Evolutionary conservation across 1,140 invertebrate genomes (phyloP).

Genomic region (Neodiprion pinetum): DNA sequence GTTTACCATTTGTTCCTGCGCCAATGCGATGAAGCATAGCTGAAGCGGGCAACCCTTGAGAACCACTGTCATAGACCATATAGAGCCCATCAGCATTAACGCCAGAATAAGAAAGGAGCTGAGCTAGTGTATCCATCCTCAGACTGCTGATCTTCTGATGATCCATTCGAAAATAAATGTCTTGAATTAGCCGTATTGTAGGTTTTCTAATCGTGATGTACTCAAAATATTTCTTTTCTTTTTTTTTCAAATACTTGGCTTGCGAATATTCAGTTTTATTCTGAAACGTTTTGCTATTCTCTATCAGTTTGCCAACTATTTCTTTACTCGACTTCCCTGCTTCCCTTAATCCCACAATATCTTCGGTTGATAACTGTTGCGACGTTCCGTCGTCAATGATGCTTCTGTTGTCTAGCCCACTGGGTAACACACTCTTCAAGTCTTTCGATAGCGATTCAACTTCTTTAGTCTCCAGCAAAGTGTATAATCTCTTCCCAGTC

Average conservation of each 20-base stretch:
- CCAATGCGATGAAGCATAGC: slow-evolving; percentile 80
- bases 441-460: slow-evolving; percentile 45
- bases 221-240: slow-evolving; percentile 89
- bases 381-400: slow-evolving; percentile 86
- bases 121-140: slow-evolving; percentile 85
- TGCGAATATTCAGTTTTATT: slow-evolving; percentile 92
- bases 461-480: slow-evolving; percentile 63
- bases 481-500: slow-evolving; percentile 65
- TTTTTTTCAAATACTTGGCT: slow-evolving; percentile 94
- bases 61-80: slow-evolving; percentile 87
- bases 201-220: slow-evolving; percentile 79
- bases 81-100: slow-evolving; percentile 79
- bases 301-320: slow-evolving; percentile 86
- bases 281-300: slow-evolving; percentile 87
- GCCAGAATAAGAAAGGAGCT: slow-evolving; percentile 84
- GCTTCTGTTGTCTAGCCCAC: slow-evolving; percentile 83
- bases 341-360: slow-evolving; percentile 80
- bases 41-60: slow-evolving; percentile 82
- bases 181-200: slow-evolving; percentile 74
- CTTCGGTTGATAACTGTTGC: slow-evolving; percentile 82
- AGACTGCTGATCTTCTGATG: slow-evolving; percentile 80
- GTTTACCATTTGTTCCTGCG: slow-evolving; percentile 64
- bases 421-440: slow-evolving; percentile 49
- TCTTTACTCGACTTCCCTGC: slow-evolving; percentile 78
- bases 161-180: slow-evolving; percentile 82